Percentiles rank a stretch among this genome's conserved stretches.
phyloP scores from a whole-genome alignment of 2,113 vertebrate species.

The Apteryx mantelli region DNA sequence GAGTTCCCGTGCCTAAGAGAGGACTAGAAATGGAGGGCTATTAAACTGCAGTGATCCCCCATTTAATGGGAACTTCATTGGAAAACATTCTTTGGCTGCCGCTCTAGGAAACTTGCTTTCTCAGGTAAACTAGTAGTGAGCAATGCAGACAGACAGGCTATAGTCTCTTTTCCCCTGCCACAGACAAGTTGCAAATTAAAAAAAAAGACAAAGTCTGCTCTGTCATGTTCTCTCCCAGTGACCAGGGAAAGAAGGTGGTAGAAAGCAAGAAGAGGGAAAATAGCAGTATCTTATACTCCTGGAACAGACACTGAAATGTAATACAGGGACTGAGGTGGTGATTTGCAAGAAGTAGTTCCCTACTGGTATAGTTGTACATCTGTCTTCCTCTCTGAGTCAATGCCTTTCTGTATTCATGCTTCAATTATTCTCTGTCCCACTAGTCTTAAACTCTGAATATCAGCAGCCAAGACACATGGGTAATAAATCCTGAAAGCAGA shows the following conservation, averaged over 20 bases:
- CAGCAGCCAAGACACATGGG: neutral
- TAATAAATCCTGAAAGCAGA: neutral
- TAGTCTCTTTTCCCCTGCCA: neutral
- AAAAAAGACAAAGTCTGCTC: neutral
- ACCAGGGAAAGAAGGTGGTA: neutral
- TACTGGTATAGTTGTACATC: neutral
- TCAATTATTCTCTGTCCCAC: neutral
- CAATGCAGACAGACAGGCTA: neutral
- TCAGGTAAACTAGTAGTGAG: neutral
- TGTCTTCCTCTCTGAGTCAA: neutral
- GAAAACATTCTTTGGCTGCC: neutral
- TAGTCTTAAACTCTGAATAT: neutral
- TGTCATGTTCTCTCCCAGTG: neutral
- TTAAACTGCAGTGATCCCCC: neutral
- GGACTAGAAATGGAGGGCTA: neutral
- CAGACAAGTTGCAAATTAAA: neutral
- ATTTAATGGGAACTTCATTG: neutral
- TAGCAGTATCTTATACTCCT: neutral
- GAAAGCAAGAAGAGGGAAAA: neutral
- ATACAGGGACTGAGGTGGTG: neutral
- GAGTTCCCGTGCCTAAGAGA: neutral
- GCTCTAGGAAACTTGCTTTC: neutral
- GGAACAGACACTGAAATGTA: neutral
- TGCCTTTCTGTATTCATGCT: neutral
- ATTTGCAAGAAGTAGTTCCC: neutral